These are phyloP conservation scores for fruit fly (Drosophila melanogaster) DNA, from an alignment of 1,140 invertebrate species.

Conservation along the genomic window Release_6_plus_ISO1_MT NT_037436.4:1122001-1122500, in stretches of 20 bases:
- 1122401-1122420: slow-evolving; percentile 79
- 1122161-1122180: slow-evolving; percentile 45
- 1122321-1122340: slow-evolving; percentile 82
- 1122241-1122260: slow-evolving; percentile 75
- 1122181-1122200: no score
- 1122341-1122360: slow-evolving; percentile 84
- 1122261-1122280: slow-evolving; percentile 33
- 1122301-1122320: slow-evolving; percentile 75
- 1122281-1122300: slow-evolving; percentile 74
- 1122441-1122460: slow-evolving; percentile 50
- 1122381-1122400: slow-evolving; percentile 50
- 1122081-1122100: slow-evolving; percentile 79
- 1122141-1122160: slow-evolving; percentile 63
- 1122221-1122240: slow-evolving; percentile 82
- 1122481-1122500: slow-evolving; percentile 14
- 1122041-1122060: slow-evolving; percentile 57
- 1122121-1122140: slow-evolving; percentile 63
- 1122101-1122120: slow-evolving; percentile 76
- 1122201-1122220: slow-evolving; percentile 23
- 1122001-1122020: neutral
- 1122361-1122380: slow-evolving; percentile 75
- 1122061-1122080: slow-evolving; percentile 61
- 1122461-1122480: slow-evolving; percentile 16
- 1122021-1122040: slow-evolving; percentile 1
- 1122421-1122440: slow-evolving; percentile 80